These are phyloP conservation scores for Sarcophilus harrisii DNA, from an alignment of 2,797 vertebrate species.

Conservation along the genomic window DNA sequence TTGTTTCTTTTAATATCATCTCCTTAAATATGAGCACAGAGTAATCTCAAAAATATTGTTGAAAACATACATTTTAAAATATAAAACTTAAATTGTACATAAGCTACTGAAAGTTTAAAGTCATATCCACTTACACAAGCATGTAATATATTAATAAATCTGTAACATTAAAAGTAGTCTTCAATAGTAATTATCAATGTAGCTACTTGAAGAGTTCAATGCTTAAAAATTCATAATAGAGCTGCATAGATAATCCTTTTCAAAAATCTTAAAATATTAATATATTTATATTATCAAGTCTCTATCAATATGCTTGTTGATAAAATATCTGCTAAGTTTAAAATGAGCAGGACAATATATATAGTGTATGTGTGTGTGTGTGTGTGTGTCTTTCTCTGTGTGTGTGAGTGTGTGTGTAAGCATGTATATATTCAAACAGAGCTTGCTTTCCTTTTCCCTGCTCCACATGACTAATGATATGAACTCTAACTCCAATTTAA, in stretches of 20 bases:
- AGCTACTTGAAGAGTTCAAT: conserved; percentile 33
- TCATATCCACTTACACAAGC: conserved; percentile 8
- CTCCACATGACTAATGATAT: conserved; percentile 3
- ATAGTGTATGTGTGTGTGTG: background rate
- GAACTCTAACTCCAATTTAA: conserved; percentile 47
- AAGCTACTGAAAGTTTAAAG: background rate
- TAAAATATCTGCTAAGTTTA: conserved; percentile 37
- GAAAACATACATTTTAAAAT: conserved; percentile 40
- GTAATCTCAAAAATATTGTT: background rate
- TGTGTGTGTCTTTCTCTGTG: too few relatives aligned
- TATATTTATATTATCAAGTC: conserved; percentile 27
- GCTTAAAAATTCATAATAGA: conserved; percentile 9
- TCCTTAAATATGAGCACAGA: background rate
- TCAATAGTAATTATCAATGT: conserved; percentile 33
- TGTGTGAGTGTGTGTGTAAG: background rate
- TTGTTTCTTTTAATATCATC: conserved; percentile 5
- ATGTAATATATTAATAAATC: conserved; percentile 22
- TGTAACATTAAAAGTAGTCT: conserved; percentile 23
- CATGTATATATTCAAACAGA: conserved; percentile 23
- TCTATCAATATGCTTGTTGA: background rate
- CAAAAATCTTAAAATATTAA: conserved; percentile 34
- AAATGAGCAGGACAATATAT: conserved; percentile 41
- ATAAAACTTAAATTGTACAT: background rate
- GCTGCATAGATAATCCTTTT: background rate
- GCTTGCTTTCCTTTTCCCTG: conserved; percentile 28